Conservation (phyloP, 2,797 vertebrate species). For the Columba guinea region DNA sequence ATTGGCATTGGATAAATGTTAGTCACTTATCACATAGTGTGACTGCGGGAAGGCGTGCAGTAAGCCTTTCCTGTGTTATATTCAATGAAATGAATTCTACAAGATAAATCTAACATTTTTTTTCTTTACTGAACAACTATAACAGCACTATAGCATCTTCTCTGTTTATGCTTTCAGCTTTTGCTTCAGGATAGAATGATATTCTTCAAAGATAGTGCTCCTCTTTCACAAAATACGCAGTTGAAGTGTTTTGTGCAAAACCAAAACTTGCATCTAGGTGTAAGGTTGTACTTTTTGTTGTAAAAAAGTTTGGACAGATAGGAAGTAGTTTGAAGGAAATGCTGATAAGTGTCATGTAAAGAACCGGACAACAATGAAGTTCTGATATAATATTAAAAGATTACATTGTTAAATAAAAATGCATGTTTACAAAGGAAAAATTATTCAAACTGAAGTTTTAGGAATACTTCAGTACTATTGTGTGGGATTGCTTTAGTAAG, state of each 20-base stretch:
- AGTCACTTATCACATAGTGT: background rate
- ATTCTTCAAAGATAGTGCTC: background rate
- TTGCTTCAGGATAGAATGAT: background rate
- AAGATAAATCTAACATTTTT: background rate
- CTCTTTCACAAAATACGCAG: background rate
- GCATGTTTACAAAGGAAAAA: background rate
- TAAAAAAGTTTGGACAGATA: background rate
- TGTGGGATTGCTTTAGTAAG: background rate
- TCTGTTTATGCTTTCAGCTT: background rate
- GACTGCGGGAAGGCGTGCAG: background rate
- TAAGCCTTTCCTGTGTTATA: background rate
- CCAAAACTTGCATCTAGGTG: background rate
- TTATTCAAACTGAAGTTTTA: background rate
- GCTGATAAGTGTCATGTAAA: background rate
- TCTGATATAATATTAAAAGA: background rate
- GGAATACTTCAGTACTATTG: background rate
- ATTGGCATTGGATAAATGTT: background rate
- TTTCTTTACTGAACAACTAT: background rate
- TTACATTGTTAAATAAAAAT: background rate
- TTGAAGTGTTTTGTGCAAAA: background rate
- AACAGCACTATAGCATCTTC: background rate
- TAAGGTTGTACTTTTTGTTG: slow-evolving; percentile 10
- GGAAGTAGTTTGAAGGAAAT: background rate
- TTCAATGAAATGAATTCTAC: background rate
- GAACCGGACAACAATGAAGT: background rate